A percentile compares a stretch with the other conserved stretches of the same genome.
Conservation (phyloP, 2,113 vertebrate genomes). For the Symphodus melops region DNA sequence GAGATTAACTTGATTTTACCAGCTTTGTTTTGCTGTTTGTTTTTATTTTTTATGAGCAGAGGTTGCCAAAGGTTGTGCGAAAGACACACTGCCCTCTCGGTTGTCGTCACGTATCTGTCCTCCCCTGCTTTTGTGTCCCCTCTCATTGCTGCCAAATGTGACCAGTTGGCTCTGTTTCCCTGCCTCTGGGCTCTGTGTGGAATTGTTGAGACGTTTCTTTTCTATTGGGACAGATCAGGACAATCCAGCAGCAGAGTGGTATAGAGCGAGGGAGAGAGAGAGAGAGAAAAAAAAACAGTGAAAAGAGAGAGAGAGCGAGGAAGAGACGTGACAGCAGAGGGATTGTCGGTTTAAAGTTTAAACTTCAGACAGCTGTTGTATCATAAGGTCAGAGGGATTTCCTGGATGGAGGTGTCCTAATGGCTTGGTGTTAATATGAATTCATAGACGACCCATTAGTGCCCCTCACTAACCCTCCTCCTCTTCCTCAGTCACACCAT, state of each 20-base stretch:
- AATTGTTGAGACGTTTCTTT: conserved; percentile 45
- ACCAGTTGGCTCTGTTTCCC: conserved; percentile 40
- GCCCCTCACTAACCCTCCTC: conserved; percentile 32
- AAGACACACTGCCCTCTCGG: conserved; percentile 76
- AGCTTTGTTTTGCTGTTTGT: conserved; percentile 60
- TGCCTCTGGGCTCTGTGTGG: conserved; percentile 41
- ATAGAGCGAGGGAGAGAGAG: background rate
- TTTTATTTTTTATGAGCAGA: conserved; percentile 66
- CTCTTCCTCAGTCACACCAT: conserved; percentile 54
- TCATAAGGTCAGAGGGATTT: conserved; percentile 71
- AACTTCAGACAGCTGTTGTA: conserved; percentile 67
- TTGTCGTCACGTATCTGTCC: conserved; percentile 71
- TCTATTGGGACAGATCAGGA: conserved; percentile 58
- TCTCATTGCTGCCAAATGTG: conserved; percentile 28
- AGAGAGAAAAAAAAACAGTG: background rate
- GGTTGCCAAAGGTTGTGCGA: conserved; percentile 78
- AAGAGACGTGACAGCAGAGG: conserved; percentile 43
- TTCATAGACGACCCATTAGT: conserved; percentile 75
- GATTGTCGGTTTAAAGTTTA: conserved; percentile 67
- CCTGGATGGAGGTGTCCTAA: conserved; percentile 76
- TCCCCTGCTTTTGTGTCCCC: conserved; percentile 30
- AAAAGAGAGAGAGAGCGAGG: background rate
- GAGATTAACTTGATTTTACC: conserved; percentile 82
- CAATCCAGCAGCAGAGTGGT: conserved; percentile 30
- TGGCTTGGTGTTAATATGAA: conserved; percentile 71